A percentile compares a stretch with the other conserved stretches of the same genome.
These are phyloP conservation scores for Nycticryphes semicollaris DNA, from an alignment of 2,113 vertebrate species.

Conservation along the genomic window DNA sequence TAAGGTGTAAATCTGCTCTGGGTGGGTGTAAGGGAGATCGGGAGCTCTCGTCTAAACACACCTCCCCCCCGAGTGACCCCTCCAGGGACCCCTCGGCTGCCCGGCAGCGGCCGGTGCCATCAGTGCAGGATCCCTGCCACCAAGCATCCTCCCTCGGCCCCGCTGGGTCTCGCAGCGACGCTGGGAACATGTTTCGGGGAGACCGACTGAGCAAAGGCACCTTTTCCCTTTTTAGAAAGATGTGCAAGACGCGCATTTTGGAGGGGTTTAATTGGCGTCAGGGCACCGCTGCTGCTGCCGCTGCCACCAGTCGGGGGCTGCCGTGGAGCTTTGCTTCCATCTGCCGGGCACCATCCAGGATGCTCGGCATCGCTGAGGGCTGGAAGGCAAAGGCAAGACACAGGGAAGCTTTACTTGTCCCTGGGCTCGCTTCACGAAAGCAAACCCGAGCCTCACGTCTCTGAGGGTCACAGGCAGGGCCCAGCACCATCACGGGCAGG, in stretches of 20 bases:
- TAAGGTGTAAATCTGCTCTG: not conserved
- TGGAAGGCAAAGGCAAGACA: not conserved
- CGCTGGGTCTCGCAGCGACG: not conserved
- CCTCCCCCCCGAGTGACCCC: not conserved
- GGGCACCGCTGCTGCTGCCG: not conserved
- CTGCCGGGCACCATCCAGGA: conserved; percentile 30
- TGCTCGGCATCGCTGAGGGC: not conserved
- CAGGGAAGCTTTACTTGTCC: not conserved
- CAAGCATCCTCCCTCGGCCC: not conserved
- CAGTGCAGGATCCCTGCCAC: accelerated
- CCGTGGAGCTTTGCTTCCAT: conserved; percentile 72
- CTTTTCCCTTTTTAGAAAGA: not conserved
- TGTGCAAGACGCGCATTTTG: not conserved
- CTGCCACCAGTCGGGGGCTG: not conserved
- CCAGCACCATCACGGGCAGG: not conserved
- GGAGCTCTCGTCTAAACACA: not conserved
- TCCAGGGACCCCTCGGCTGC: not conserved
- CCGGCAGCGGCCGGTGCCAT: accelerated
- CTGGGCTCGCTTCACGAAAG: not conserved
- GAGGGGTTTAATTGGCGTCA: not conserved
- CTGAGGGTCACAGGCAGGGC: not conserved
- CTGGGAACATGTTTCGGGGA: not conserved
- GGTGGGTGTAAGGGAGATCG: not conserved
- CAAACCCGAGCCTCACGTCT: not conserved
- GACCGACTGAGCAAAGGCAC: not conserved